Percentiles rank a stretch among this genome's conserved stretches.
Evolutionary conservation across 2,888 invertebrate species (phyloP).

Genomic region (Sepiola atlantica): DNA sequence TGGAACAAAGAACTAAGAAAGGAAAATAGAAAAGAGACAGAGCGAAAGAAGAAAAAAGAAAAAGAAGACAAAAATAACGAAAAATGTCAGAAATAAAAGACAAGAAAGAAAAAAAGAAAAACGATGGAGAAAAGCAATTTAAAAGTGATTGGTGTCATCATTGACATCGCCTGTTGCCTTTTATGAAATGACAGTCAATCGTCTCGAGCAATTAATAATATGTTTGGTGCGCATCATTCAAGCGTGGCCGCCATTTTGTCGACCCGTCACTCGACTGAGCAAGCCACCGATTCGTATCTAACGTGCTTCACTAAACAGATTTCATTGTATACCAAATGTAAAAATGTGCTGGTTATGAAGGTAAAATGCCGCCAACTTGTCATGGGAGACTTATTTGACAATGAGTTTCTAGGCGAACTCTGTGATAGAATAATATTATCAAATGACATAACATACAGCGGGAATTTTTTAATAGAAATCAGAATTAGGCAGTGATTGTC

Average conservation of each 20-base stretch:
- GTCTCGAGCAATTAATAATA: not conserved
- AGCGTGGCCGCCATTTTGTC: not conserved
- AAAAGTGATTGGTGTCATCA: not conserved
- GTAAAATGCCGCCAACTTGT: not conserved
- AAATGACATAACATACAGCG: not conserved
- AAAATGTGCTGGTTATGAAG: not conserved
- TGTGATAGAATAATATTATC: not conserved
- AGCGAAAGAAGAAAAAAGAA: not conserved
- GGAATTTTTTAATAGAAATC: not conserved
- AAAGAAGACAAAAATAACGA: not conserved
- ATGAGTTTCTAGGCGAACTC: not conserved
- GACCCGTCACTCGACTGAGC: not conserved
- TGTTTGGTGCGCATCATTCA: constrained; percentile 11
- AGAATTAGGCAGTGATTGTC: not conserved
- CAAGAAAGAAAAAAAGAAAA: not conserved
- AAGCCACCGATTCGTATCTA: not conserved
- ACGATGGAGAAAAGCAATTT: not conserved
- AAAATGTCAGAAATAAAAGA: not conserved
- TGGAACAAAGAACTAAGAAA: not conserved
- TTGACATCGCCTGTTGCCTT: not conserved
- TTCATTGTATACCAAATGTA: not conserved
- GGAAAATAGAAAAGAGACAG: not conserved
- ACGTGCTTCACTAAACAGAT: not conserved
- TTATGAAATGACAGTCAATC: not conserved
- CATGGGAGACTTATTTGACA: not conserved